Conservation (phyloP, 2,888 invertebrate genomes). For the Stenoptilia bipunctidactyla region DNA sequence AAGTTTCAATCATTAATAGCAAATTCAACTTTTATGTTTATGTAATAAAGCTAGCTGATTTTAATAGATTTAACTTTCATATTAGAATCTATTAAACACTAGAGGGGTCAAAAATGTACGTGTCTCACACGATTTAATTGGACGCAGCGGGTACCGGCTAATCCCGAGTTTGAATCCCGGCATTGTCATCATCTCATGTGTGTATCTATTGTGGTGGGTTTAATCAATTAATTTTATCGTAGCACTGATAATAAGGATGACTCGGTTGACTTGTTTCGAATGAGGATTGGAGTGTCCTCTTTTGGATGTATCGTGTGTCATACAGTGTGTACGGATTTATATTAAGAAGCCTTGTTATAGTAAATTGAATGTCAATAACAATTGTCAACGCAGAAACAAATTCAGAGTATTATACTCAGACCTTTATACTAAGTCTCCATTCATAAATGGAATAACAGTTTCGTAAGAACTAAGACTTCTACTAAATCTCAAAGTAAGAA, state of each 20-base stretch:
- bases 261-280: slow-evolving; percentile 25
- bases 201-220: slow-evolving; percentile 33
- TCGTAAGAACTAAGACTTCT: too few species aligned
- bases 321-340: neutral
- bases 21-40: too few species aligned
- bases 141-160: slow-evolving; percentile 32
- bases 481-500: too few species aligned
- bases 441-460: neutral
- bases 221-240: slow-evolving; percentile 54
- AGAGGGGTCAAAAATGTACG: slow-evolving; percentile 1
- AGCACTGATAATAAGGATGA: slow-evolving; percentile 31
- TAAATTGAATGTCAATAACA: neutral
- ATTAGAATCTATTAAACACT: too few species aligned
- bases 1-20: too few species aligned
- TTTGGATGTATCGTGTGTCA: neutral
- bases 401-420: too few species aligned
- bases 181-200: slow-evolving; percentile 36
- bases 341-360: neutral
- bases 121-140: slow-evolving; percentile 37
- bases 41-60: too few species aligned
- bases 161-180: slow-evolving; percentile 34
- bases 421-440: neutral
- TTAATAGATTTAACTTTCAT: too few species aligned
- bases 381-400: neutral
- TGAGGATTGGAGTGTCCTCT: slow-evolving; percentile 8